Conservation (phyloP, 2,113 vertebrate species). For the Ailurus styani region DNA sequence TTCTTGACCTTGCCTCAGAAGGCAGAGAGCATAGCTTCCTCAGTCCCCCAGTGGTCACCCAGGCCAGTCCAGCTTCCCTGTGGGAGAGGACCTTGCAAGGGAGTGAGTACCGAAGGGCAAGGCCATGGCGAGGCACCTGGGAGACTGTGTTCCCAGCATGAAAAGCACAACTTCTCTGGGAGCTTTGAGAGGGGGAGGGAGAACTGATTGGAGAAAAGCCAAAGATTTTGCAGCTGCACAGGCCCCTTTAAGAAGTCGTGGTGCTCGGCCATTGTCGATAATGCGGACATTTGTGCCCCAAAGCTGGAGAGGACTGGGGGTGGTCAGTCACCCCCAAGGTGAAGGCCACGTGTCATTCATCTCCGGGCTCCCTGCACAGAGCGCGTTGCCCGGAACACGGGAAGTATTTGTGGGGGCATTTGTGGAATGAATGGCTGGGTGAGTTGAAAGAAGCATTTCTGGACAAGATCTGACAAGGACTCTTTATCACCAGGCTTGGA, state of each 20-base stretch:
- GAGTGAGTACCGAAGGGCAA: background rate
- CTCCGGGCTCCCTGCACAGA: background rate
- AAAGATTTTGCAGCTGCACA: background rate
- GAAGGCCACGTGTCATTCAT: background rate
- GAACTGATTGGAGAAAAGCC: background rate
- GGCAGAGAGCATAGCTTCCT: background rate
- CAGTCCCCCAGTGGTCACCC: accelerated
- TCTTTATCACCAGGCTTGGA: background rate
- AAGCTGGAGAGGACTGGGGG: background rate
- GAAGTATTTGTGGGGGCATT: background rate
- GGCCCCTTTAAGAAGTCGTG: background rate
- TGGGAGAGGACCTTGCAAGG: background rate
- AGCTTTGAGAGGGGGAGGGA: background rate
- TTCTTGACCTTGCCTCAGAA: background rate
- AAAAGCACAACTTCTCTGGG: background rate
- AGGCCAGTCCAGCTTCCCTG: background rate
- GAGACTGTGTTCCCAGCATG: background rate
- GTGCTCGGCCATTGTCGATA: background rate
- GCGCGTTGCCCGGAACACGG: background rate
- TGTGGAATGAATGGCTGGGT: background rate
- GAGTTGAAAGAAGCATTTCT: background rate
- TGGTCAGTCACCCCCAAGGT: background rate
- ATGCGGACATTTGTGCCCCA: background rate
- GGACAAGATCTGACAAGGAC: background rate
- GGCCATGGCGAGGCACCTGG: background rate